Evolutionary conservation across 2,888 invertebrate species (phyloP), one percentile per base, ranked within the genome.

Genomic region (Rhagium mordax): DNA sequence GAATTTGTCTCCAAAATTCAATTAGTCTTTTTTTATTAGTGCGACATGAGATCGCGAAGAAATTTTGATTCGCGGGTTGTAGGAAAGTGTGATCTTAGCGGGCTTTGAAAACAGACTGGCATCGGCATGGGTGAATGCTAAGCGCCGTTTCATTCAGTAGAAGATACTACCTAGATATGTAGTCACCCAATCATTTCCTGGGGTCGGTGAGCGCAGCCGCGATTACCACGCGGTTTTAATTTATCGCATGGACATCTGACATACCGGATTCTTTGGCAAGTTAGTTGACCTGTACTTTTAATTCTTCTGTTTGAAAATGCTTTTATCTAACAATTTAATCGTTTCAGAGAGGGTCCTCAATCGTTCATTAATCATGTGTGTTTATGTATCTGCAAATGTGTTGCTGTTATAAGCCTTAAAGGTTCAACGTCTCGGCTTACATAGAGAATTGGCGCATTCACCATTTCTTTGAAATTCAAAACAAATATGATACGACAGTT

Each of bases 71-170:
- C 41, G 67, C 55, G 55, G n/a, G 55, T 57, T 21, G 51, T 49
- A 62, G 59, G 72, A 74, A 70, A 74, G 78, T 79, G 79, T 71
- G 75, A 79, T 79, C 82, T 78, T 79, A 72, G 75, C 83, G 80
- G 79, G 80, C 81, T 81, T 80, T 85, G 82, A 81, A 82, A 82
- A 81, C 83, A 79, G 78, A 85, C 81, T 83, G 79, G 81, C 78
- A 79, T 82, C 74, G 76, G 74, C 83, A 78, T 81, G 78, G 81
- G 74, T 77, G 72, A 77, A 67, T 18, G 80, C 80, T 72, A 77
- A 79, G 79, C 71, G 72, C 70, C 70, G 71, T 74, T 78, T 78
- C 78, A 78, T 78, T 78, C 74, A 78, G 57, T 62, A 65, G 72
- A 79, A 82, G 80, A 81, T 82, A 82, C 78, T 80, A 84, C 82